phyloP scores from a whole-genome alignment of 2,797 vertebrate genomes.

The Melanotaenia maccullochi region DNA sequence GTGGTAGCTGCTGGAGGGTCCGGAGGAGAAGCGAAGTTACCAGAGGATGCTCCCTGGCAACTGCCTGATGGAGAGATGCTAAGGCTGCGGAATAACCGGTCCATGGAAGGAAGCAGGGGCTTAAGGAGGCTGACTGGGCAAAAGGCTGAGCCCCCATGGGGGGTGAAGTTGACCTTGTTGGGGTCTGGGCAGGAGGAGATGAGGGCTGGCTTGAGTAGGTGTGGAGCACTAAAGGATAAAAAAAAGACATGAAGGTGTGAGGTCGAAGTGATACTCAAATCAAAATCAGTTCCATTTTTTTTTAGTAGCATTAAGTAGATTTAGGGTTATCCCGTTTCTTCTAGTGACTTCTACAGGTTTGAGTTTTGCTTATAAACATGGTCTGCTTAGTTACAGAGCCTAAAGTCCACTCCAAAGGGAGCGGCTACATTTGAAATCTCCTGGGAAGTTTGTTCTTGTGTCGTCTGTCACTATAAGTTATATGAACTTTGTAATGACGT shows the following conservation, averaged over 20 bases:
- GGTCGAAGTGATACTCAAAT: not conserved
- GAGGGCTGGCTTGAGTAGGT: constrained; percentile 70
- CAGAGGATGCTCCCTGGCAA: constrained; percentile 51
- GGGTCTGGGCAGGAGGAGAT: constrained; percentile 90
- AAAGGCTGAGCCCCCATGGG: constrained; percentile 89
- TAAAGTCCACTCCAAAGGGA: not conserved
- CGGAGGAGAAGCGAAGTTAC: constrained; percentile 38
- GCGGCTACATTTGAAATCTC: not conserved
- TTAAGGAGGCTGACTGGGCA: constrained; percentile 89
- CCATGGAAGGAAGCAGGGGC: constrained; percentile 87
- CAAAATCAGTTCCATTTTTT: not conserved
- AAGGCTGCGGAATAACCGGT: constrained; percentile 86
- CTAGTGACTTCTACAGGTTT: no score
- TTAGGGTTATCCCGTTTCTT: not conserved
- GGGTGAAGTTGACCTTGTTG: constrained; percentile 93
- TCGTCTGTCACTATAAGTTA: no score
- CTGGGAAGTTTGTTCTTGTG: not conserved
- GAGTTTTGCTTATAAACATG: no score
- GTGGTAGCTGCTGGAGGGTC: constrained; percentile 45
- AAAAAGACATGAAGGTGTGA: constrained; percentile 14
- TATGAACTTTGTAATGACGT: no score
- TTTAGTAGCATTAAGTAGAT: not conserved
- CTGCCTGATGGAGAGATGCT: constrained; percentile 64
- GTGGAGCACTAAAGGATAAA: constrained; percentile 69
- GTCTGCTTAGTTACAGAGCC: not conserved